Percentiles rank a stretch among this genome's conserved stretches.
Evolutionary conservation across 2,113 vertebrate genomes (phyloP).

Genomic region (Columba janthina): DNA sequence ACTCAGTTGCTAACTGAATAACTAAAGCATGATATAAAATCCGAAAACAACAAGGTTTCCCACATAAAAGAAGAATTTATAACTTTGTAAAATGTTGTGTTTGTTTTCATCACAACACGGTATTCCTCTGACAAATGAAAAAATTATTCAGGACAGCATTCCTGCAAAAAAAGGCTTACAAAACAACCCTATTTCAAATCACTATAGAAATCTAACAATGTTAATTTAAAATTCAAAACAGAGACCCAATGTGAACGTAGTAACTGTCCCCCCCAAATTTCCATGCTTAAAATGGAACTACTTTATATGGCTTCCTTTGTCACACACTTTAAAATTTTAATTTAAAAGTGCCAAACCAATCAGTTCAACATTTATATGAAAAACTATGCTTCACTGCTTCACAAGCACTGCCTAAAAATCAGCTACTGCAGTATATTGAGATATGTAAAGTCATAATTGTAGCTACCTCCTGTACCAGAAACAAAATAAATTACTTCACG

Average conservation of each 20-base stretch:
- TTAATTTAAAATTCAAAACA: not conserved
- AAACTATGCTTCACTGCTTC: not conserved
- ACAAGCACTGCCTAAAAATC: not conserved
- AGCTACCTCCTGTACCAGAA: not conserved
- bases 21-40: not conserved
- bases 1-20: not conserved
- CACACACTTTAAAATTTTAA: not conserved
- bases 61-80: not conserved
- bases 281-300: not conserved
- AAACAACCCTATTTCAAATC: not conserved
- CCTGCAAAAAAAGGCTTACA: not conserved
- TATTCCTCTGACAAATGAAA: not conserved
- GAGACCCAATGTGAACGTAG: not conserved
- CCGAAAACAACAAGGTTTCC: not conserved
- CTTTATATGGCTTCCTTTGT: not conserved
- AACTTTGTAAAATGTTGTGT: not conserved
- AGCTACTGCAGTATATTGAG: not conserved
- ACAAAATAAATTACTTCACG: not conserved
- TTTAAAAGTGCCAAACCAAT: not conserved
- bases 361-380: not conserved
- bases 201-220: not conserved
- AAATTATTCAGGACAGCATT: not conserved
- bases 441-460: not conserved
- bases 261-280: not conserved
- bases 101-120: not conserved